Evolutionary conservation across 2,797 vertebrate species (phyloP).

Genomic region (Melanotaenia nigrans): DNA sequence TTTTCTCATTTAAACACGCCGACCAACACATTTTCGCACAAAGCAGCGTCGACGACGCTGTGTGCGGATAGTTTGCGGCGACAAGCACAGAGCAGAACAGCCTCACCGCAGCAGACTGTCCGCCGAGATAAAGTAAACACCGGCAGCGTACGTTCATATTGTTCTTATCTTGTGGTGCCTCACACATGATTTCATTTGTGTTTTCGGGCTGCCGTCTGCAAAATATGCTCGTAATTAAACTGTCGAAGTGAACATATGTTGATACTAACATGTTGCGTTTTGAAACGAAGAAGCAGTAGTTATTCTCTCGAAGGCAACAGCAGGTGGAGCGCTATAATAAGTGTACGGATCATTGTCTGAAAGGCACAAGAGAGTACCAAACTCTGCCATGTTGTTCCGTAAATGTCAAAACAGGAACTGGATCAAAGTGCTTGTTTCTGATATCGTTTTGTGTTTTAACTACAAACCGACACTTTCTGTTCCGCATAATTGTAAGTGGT

Average conservation of each 20-base stretch:
- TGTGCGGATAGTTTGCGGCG: conserved; percentile 45
- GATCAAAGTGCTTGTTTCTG: conserved; percentile 1
- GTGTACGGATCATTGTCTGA: conserved; percentile 42
- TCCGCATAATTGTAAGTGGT: background rate
- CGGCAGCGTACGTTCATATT: conserved; percentile 72
- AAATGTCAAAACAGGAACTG: background rate
- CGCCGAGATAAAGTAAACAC: conserved; percentile 62
- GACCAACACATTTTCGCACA: conserved; percentile 42
- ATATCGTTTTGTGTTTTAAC: background rate
- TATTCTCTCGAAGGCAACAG: conserved; percentile 43
- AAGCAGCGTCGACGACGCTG: conserved; percentile 41
- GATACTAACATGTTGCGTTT: conserved; percentile 50
- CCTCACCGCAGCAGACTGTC: conserved; percentile 54
- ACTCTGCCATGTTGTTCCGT: conserved; percentile 39
- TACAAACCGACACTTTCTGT: background rate
- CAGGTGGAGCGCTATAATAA: conserved; percentile 70
- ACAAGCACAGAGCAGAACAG: conserved; percentile 27
- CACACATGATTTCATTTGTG: conserved; percentile 14
- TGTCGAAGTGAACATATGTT: background rate
- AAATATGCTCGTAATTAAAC: background rate
- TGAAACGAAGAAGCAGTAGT: background rate
- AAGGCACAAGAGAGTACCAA: conserved; percentile 27
- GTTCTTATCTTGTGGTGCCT: conserved; percentile 35
- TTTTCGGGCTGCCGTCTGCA: conserved; percentile 4
- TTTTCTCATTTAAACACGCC: conserved; percentile 66